A percentile compares a stretch with the other conserved stretches of the same genome.
Conservation (phyloP, 2,888 invertebrate species). For the Lepidocyrtoides sp. region DNA sequence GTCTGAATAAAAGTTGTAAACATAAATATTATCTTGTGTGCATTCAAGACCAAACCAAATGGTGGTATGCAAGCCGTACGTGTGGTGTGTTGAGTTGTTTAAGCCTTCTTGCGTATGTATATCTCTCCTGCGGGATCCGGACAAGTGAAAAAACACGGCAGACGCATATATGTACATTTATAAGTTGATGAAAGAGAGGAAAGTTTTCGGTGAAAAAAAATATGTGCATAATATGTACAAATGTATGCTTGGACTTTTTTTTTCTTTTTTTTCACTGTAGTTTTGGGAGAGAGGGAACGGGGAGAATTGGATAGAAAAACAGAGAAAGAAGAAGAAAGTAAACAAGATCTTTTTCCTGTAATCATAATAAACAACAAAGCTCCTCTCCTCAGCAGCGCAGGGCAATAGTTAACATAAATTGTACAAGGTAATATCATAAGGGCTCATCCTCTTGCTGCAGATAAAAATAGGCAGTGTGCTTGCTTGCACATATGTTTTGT, state of each 20-base stretch:
- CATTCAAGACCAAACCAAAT: background rate
- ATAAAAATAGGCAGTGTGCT: background rate
- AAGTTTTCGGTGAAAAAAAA: background rate
- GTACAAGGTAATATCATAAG: constrained; percentile 19
- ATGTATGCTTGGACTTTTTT: constrained; percentile 1
- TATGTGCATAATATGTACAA: constrained; percentile 4
- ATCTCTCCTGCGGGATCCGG: background rate
- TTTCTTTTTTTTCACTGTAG: background rate
- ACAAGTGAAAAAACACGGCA: background rate
- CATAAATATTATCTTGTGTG: constrained; percentile 12
- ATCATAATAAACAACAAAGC: constrained; percentile 54
- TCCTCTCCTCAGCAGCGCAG: background rate
- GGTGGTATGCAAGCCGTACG: background rate
- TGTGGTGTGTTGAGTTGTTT: constrained; percentile 6
- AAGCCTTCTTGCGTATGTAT: background rate
- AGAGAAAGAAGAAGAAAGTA: constrained; percentile 46
- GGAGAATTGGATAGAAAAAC: background rate
- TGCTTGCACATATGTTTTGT: background rate
- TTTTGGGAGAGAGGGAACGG: background rate
- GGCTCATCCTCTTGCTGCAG: background rate
- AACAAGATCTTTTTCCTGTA: constrained; percentile 63
- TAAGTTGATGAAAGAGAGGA: constrained; percentile 17
- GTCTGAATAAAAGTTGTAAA: constrained; percentile 26
- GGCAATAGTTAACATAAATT: constrained; percentile 40
- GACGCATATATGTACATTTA: background rate